Base-by-base conservation (phyloP, 2,888 invertebrate genomes). In the Archips xylosteana region DNA sequence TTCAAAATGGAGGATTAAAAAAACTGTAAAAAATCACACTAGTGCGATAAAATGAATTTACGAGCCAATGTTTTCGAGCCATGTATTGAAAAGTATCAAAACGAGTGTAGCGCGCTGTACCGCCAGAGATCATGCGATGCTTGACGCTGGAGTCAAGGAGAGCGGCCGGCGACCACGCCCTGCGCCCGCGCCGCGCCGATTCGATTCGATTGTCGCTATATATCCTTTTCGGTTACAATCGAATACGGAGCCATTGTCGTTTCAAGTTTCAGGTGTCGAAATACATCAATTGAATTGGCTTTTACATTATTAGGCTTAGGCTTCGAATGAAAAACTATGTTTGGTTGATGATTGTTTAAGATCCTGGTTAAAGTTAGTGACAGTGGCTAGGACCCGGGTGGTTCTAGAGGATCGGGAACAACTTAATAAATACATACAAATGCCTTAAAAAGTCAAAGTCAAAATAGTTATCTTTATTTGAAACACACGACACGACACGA, bases 151-250 rank as follows among this genome's bases (percentile, higher is more conserved):
- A 94, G 94, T 94, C 94, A 94, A 94, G 94, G 94, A 92, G 92
- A 94, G 92, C 94, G 92, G 92, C 94, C 93, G 90, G 91, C 92
- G 91, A 90, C 94, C 94, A 94, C 94, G 94, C 94, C 93, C 80
- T 84, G 83, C 79, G 83, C 83, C 85, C 82, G 42, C 34, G 63
- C 72, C 65, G 72, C 67, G 39, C 39, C 39, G 59, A 69, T 68
- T 73, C 69, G 74, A 74, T 70, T 60, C 69, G 70, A 74, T 74
- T 69, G 65, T 74, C 74, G 65, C 49, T 70, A 73, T 69, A 64
- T 64, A 73, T 73, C 69, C 68, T 73, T 73, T 73, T 73, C 51
- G 74, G 62, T 62, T 39, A 70, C 74, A 74, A 74, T 65, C 74
- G 69, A 73, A 67, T 67, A 65, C 34, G 15, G 66, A 51, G 72